These are phyloP conservation scores for Drosophila prostipennis DNA, from an alignment of 2,888 invertebrate genomes.

Conservation along the genomic window DNA sequence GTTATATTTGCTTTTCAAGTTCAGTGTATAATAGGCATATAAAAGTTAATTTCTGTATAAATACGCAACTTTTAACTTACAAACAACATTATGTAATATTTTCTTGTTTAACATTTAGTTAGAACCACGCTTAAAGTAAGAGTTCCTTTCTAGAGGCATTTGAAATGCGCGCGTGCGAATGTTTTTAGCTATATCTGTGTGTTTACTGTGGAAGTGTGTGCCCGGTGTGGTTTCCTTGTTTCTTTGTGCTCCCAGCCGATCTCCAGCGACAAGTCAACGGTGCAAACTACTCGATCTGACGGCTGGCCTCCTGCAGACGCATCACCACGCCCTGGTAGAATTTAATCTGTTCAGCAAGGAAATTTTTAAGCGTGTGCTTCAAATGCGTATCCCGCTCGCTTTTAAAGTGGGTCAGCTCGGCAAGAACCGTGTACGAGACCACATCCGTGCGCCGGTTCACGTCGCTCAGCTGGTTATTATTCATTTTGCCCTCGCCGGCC, in stretches of 20 bases:
- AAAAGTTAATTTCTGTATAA: conserved; percentile 50
- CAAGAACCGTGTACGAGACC: conserved; percentile 95
- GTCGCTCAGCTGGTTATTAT: conserved; percentile 91
- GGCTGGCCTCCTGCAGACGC: conserved; percentile 88
- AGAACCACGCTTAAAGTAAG: conserved; percentile 57
- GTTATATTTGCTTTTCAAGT: conserved; percentile 41
- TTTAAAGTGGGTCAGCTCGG: conserved; percentile 97
- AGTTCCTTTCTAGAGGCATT: conserved; percentile 62
- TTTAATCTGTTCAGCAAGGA: conserved; percentile 93
- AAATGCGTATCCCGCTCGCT: conserved; percentile 93
- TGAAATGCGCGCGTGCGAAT: conserved; percentile 76
- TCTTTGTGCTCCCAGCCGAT: conserved; percentile 42
- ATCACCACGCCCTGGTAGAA: conserved; percentile 95
- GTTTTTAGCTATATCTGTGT: conserved; percentile 60
- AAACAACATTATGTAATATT: conserved; percentile 57
- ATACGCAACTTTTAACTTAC: conserved; percentile 65
- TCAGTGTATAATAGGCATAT: conserved; percentile 51
- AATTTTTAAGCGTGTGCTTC: conserved; percentile 93
- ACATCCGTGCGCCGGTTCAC: conserved; percentile 94
- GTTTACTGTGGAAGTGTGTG: conserved; percentile 42
- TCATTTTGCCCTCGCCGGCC: conserved; percentile 92
- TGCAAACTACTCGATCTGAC: conserved; percentile 82
- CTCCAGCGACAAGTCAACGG: neutral
- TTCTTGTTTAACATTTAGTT: conserved; percentile 53
- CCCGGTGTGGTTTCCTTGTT: conserved; percentile 55